phyloP scores from a whole-genome alignment of 2,888 invertebrate genomes.

The Aporophyla lueneburgensis region DNA sequence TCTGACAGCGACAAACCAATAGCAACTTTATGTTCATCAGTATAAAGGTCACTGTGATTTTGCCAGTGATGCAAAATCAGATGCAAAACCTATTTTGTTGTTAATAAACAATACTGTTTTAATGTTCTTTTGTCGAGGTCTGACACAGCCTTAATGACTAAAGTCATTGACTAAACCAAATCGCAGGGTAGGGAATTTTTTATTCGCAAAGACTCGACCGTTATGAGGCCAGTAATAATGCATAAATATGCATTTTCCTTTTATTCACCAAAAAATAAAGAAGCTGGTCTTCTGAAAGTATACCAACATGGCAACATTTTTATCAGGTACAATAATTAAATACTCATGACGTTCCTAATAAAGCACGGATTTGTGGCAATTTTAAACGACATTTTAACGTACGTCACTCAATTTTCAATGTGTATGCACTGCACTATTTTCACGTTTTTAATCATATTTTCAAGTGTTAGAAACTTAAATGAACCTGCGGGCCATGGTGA shows the following conservation, averaged over 20 bases:
- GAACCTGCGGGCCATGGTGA: background rate
- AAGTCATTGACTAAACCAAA: constrained; percentile 36
- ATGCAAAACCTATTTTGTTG: background rate
- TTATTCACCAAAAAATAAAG: constrained; percentile 36
- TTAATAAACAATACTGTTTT: background rate
- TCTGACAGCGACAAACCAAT: too few relatives aligned
- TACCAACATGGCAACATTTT: constrained; percentile 21
- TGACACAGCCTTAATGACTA: background rate
- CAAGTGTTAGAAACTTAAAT: constrained; percentile 3
- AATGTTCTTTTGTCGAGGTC: background rate
- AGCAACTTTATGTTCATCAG: too few relatives aligned
- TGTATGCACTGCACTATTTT: constrained; percentile 49
- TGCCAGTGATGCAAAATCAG: background rate
- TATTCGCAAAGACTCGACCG: constrained; percentile 30
- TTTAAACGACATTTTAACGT: constrained; percentile 36
- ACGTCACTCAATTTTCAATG: constrained; percentile 30
- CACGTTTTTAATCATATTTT: constrained; percentile 35
- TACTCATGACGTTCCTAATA: constrained; percentile 43
- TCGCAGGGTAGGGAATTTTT: constrained; percentile 36
- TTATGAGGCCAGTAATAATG: constrained; percentile 21
- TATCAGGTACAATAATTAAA: constrained; percentile 34
- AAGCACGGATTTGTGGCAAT: constrained; percentile 42
- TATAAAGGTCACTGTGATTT: background rate
- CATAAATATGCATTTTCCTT: constrained; percentile 23
- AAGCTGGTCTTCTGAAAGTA: constrained; percentile 37